Percentiles rank a stretch among this genome's conserved stretches.
These are phyloP conservation scores for Sinosuthora webbiana DNA, from an alignment of 2,113 vertebrate genomes.

Conservation along the genomic window DNA sequence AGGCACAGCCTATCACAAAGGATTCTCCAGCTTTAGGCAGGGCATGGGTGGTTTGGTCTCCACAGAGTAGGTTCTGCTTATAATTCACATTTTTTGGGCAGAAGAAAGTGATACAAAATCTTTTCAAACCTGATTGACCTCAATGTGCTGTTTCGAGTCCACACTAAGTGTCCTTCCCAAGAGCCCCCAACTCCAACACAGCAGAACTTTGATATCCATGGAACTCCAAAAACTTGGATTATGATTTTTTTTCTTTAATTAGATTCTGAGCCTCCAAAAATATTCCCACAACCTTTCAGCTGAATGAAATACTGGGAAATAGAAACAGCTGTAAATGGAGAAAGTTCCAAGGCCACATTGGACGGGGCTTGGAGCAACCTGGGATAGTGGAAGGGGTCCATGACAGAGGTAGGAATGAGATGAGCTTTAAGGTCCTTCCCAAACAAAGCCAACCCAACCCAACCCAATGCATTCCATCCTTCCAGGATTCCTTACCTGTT, in stretches of 20 bases:
- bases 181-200: background rate
- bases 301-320: fast-evolving
- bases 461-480: background rate
- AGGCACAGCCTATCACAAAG: background rate
- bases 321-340: background rate
- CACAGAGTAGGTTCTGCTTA: background rate
- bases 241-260: too few species aligned
- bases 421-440: background rate
- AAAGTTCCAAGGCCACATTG: background rate
- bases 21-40: background rate
- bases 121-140: background rate
- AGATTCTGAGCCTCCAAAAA: background rate
- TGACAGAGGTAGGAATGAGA: background rate
- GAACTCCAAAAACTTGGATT: background rate
- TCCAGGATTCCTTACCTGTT: conserved; percentile 79
- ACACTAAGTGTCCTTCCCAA: too few species aligned
- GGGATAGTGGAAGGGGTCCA: background rate
- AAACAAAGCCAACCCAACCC: background rate
- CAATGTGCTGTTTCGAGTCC: background rate
- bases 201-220: fast-evolving
- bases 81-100: background rate
- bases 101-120: background rate
- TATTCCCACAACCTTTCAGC: background rate
- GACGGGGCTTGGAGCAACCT: background rate
- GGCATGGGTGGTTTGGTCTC: background rate